Conservation (phyloP, 2,113 vertebrate genomes). For the Orientallactaga bullata region DNA sequence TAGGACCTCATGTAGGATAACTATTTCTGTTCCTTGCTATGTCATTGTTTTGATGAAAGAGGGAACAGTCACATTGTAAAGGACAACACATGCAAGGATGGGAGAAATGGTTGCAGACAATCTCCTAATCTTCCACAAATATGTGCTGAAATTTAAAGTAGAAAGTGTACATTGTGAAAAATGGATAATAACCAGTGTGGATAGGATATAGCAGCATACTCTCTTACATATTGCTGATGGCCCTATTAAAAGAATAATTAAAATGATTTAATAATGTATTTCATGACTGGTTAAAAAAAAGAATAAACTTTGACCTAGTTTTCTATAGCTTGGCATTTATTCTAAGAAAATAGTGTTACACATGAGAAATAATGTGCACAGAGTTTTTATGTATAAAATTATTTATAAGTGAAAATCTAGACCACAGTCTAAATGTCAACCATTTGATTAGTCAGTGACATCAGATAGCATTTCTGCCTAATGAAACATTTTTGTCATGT, state of each 20-base stretch:
- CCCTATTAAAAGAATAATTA: neutral
- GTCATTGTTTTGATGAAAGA: neutral
- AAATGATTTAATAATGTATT: constrained; percentile 21
- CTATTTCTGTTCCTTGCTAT: neutral
- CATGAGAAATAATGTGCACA: neutral
- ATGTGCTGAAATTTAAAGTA: neutral
- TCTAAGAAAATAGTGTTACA: constrained; percentile 31
- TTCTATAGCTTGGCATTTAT: constrained; percentile 13
- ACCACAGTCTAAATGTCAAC: constrained; percentile 17
- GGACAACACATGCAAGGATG: rapidly evolving
- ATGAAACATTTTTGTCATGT: neutral
- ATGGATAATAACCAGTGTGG: neutral
- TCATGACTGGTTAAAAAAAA: constrained; percentile 3
- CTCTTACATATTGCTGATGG: neutral
- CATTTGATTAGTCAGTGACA: neutral
- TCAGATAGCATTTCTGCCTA: neutral
- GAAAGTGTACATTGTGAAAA: neutral
- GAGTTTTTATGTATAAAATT: constrained; percentile 1
- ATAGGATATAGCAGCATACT: neutral
- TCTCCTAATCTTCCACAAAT: neutral
- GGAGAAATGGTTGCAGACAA: neutral
- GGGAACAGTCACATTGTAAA: neutral
- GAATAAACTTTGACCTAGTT: constrained; percentile 41
- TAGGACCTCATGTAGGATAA: neutral
- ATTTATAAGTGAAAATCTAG: constrained; percentile 28